Conservation (phyloP, 2,113 vertebrate genomes). For the Sinosuthora webbiana region DNA sequence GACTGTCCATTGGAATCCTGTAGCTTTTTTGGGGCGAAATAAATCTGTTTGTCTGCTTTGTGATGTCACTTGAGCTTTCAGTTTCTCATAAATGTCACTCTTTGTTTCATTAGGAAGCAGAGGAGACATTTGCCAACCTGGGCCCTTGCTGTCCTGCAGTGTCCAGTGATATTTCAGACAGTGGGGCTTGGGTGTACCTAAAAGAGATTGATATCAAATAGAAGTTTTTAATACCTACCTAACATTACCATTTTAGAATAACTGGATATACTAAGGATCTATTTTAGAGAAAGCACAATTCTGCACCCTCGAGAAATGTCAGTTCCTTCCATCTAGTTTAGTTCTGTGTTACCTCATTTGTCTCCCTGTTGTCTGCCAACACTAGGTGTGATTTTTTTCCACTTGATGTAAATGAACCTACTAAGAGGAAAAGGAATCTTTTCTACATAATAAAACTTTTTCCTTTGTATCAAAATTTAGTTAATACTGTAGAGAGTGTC, state of each 20-base stretch:
- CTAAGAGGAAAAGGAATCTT: neutral
- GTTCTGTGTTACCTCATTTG: neutral
- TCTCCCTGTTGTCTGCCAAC: neutral
- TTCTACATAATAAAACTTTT: neutral
- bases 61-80: neutral
- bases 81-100: neutral
- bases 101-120: neutral
- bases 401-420: neutral
- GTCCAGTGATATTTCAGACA: neutral
- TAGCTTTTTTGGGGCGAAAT: neutral
- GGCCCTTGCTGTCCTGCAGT: neutral
- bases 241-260: neutral
- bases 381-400: neutral
- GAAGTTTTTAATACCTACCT: neutral
- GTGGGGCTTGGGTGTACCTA: neutral
- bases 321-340: neutral
- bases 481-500: neutral
- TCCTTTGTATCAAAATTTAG: neutral
- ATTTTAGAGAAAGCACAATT: neutral
- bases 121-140: accelerated
- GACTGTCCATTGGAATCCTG: accelerated
- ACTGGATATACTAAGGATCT: neutral
- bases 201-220: neutral
- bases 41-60: neutral
- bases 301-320: neutral